Base-by-base conservation (phyloP, 1,140 invertebrate genomes). In the Hypothenemus hampei region DNA sequence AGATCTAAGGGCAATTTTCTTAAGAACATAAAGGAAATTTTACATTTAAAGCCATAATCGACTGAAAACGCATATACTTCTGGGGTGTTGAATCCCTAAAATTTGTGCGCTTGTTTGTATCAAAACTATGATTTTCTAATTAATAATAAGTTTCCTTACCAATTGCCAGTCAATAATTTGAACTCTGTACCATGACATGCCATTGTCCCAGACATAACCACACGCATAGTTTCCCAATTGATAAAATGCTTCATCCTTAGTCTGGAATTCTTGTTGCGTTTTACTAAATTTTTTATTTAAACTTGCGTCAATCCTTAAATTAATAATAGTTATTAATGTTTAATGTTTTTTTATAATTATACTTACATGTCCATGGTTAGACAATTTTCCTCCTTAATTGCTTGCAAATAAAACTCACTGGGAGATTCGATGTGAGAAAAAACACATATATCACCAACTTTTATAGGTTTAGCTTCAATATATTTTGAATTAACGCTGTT, bases 1-100 rank as follows among this genome's bases (percentile, higher is more conserved):
- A 64, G 39, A 16, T 64, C 57, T 39, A 52, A 8, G 4, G 58
- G 52, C 33, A 66, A 35, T n/a, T n/a, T 18, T 26, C 44, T 49
- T 6, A 66, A 49, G 22, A 57, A 39, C 39, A 46, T 55, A 40
- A 52, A 63, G 18, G 45, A 37, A 13, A 37, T 54, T n/a, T 16
- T 29, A 23, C 10, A 10, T 29, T 43, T 56, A 18, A 59, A 58
- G 0, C 64, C 64, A 46, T 53, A 62, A 54, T 65, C 64, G 3
- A 64, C 58, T 22, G 59, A 44, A 33, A 59, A 45, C 11, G 64
- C 46, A 10, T 55, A 18, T 3, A 65, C 53, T 35, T 48, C 41
- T n/a, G 56, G 13, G 2, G 44, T 16, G 11, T 55, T n/a, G n/a
- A n/a, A n/a, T n/a, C n/a, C 48, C 60, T 59, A 43, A 21, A 58